These are phyloP conservation scores for Phrynocephalus versicolor DNA, from an alignment of 2,113 vertebrate species.

Conservation along the genomic window DNA sequence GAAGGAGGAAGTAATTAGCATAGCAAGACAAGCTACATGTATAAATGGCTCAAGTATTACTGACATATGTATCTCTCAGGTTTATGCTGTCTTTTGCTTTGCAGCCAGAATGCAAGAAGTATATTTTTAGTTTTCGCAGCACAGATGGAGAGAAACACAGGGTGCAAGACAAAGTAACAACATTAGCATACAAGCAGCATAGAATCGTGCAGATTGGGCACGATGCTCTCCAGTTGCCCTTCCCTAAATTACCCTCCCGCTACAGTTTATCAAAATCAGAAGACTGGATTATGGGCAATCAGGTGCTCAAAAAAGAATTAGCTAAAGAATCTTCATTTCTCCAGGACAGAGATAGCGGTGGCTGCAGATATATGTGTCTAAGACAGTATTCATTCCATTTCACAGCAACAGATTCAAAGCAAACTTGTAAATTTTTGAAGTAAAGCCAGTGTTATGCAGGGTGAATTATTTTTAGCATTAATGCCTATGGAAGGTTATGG, in stretches of 20 bases:
- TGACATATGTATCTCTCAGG: too few species aligned
- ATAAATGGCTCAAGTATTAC: not conserved
- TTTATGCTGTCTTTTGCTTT: not conserved
- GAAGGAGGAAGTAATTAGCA: not conserved
- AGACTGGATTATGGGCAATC: not conserved
- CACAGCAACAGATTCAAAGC: not conserved
- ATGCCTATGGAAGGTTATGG: too few species aligned
- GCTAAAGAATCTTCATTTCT: not conserved
- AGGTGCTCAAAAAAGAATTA: not conserved
- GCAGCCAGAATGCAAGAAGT: not conserved
- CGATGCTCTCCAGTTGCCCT: not conserved
- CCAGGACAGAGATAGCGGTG: not conserved
- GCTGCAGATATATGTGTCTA: not conserved
- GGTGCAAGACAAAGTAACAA: not conserved
- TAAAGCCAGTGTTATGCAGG: not conserved
- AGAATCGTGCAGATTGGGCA: not conserved
- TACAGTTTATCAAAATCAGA: not conserved
- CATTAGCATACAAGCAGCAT: not conserved
- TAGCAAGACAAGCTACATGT: not conserved
- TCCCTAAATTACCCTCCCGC: not conserved
- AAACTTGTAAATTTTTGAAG: not conserved
- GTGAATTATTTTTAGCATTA: not conserved
- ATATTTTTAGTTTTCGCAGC: not conserved
- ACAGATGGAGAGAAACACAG: not conserved
- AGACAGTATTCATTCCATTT: not conserved